phyloP scores from a whole-genome alignment of 1,140 invertebrate genomes.

The Neotoxoptera formosana region DNA sequence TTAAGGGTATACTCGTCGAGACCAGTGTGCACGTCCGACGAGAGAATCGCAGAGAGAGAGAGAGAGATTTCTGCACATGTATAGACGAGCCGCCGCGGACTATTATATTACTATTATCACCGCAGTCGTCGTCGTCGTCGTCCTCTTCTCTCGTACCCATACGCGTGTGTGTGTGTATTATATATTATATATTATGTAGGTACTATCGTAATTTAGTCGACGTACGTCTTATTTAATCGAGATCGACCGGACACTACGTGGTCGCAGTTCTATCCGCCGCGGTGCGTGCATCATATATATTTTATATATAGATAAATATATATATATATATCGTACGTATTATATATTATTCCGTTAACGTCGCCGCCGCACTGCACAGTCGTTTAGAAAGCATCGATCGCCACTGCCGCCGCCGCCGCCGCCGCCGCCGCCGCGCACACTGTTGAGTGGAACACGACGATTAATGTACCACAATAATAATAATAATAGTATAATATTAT shows the following conservation, averaged over 20 bases:
- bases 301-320: background rate
- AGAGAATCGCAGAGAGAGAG: background rate
- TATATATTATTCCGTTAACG: slow-evolving; percentile 36
- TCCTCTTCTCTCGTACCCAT: background rate
- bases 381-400: slow-evolving; percentile 46
- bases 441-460: slow-evolving; percentile 20
- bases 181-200: slow-evolving; percentile 17
- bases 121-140: too few species aligned
- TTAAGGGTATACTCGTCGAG: slow-evolving; percentile 36
- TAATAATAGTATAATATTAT: too few species aligned
- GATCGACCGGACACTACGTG: slow-evolving; percentile 48
- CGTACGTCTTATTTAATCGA: slow-evolving; percentile 58
- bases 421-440: background rate
- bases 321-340: background rate
- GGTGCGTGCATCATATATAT: background rate
- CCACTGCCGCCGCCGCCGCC: background rate
- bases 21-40: background rate
- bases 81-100: slow-evolving; percentile 13
- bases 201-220: slow-evolving; percentile 48
- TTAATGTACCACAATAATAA: slow-evolving; percentile 16
- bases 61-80: background rate
- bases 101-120: slow-evolving; percentile 33
- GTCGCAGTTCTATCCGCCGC: slow-evolving; percentile 37
- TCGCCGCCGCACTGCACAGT: background rate
- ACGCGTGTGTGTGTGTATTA: background rate